These are phyloP conservation scores for Coleophora deauratella DNA, from an alignment of 2,888 invertebrate species.

Conservation along the genomic window DNA sequence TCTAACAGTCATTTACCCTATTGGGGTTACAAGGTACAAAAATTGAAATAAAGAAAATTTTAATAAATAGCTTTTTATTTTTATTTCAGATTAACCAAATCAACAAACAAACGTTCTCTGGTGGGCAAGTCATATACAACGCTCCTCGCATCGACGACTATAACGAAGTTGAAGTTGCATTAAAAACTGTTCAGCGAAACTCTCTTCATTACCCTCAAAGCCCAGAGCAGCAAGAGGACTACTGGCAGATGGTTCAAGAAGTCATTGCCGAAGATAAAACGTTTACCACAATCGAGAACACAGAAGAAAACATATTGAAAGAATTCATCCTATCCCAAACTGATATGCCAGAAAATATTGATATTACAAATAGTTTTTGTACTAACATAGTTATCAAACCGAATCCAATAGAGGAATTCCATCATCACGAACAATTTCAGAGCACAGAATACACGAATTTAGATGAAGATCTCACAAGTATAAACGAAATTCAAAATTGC, in stretches of 20 bases:
- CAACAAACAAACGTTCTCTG: slow-evolving; percentile 45
- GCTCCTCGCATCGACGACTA: slow-evolving; percentile 23
- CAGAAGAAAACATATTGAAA: slow-evolving; percentile 16
- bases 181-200: slow-evolving; percentile 28
- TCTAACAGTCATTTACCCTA: too few species aligned
- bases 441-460: not conserved
- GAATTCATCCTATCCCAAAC: slow-evolving; percentile 17
- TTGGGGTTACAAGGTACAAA: too few species aligned
- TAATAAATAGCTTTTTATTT: not conserved
- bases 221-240: slow-evolving; percentile 31
- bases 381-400: slow-evolving; percentile 8
- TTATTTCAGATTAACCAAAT: slow-evolving; percentile 42
- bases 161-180: slow-evolving; percentile 33
- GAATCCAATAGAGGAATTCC: slow-evolving; percentile 28
- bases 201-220: slow-evolving; percentile 24
- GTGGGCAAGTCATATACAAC: slow-evolving; percentile 50
- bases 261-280: slow-evolving; percentile 27
- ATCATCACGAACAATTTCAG: not conserved
- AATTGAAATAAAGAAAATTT: too few species aligned
- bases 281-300: slow-evolving; percentile 3
- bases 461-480: slow-evolving; percentile 1
- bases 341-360: slow-evolving; percentile 8
- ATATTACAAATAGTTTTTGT: slow-evolving; percentile 5
- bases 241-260: slow-evolving; percentile 36
- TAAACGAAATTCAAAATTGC: slow-evolving; percentile 1